phyloP scores from a whole-genome alignment of 2,113 vertebrate genomes.

The Serinus canaria region DNA sequence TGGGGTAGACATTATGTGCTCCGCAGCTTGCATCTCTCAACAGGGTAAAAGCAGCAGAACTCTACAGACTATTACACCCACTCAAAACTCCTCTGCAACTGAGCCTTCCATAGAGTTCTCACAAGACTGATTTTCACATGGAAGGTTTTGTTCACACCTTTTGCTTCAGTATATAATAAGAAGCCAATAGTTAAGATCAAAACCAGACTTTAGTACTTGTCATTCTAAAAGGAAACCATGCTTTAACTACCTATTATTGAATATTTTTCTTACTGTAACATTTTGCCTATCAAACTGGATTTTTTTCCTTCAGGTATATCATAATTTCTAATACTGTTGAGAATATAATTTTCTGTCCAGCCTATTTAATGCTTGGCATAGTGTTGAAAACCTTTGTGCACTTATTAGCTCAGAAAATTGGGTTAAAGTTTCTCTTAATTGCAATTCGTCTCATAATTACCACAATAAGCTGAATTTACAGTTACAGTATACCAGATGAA shows the following conservation, averaged over 20 bases:
- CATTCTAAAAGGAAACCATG: neutral
- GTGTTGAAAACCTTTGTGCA: neutral
- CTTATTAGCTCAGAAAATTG: neutral
- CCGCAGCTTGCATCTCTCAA: neutral
- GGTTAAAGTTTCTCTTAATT: neutral
- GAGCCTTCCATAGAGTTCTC: neutral
- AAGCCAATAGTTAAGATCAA: neutral
- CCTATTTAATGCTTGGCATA: neutral
- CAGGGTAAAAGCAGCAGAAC: neutral
- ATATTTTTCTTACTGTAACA: neutral
- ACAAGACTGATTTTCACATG: neutral
- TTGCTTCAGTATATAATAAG: neutral
- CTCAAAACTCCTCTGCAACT: neutral
- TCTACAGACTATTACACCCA: fast-evolving
- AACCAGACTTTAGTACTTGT: neutral
- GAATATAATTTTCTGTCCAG: neutral
- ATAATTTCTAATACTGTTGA: neutral
- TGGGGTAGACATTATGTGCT: neutral
- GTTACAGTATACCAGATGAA: neutral
- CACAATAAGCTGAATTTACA: neutral
- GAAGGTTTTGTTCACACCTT: neutral
- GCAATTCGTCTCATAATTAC: neutral
- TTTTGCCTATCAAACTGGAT: neutral
- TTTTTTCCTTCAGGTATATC: neutral
- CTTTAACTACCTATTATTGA: neutral